phyloP scores from a whole-genome alignment of 2,888 invertebrate species.

The Drosophila emarginata region DNA sequence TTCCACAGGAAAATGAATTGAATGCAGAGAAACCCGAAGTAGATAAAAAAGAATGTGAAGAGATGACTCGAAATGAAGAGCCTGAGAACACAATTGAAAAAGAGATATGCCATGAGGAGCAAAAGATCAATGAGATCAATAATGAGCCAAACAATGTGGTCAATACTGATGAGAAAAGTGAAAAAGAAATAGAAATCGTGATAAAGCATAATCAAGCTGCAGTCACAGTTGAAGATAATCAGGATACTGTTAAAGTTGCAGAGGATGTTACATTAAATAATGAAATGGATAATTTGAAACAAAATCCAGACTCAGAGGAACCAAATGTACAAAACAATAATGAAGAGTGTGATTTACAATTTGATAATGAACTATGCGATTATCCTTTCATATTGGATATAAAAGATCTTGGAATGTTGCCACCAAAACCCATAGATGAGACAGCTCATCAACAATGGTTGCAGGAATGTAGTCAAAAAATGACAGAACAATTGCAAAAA shows the following conservation, averaged over 20 bases:
- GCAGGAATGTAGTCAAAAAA: constrained; percentile 20
- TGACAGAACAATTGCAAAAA: constrained; percentile 15
- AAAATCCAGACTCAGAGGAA: too few relatives aligned
- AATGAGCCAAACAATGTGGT: too few relatives aligned
- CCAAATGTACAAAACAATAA: background rate
- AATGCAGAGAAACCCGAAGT: background rate
- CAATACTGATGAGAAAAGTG: too few relatives aligned
- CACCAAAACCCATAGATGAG: constrained; percentile 14
- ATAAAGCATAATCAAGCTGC: too few relatives aligned
- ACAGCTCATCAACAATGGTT: constrained; percentile 25
- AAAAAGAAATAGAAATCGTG: too few relatives aligned
- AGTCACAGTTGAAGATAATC: too few relatives aligned
- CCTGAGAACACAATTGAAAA: too few relatives aligned
- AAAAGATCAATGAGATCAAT: background rate
- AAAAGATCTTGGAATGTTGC: background rate
- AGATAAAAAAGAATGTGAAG: background rate
- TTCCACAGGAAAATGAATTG: too few relatives aligned
- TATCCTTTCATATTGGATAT: constrained; percentile 11
- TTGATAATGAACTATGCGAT: constrained; percentile 8
- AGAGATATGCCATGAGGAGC: background rate
- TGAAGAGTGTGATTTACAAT: background rate
- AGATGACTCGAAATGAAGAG: background rate
- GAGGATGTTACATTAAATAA: too few relatives aligned
- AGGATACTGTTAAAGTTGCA: too few relatives aligned
- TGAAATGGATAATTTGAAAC: too few relatives aligned